A percentile compares a stretch with the other conserved stretches of the same genome.
phyloP scores from a whole-genome alignment of 2,113 vertebrate genomes.

The Donacobius atricapilla region DNA sequence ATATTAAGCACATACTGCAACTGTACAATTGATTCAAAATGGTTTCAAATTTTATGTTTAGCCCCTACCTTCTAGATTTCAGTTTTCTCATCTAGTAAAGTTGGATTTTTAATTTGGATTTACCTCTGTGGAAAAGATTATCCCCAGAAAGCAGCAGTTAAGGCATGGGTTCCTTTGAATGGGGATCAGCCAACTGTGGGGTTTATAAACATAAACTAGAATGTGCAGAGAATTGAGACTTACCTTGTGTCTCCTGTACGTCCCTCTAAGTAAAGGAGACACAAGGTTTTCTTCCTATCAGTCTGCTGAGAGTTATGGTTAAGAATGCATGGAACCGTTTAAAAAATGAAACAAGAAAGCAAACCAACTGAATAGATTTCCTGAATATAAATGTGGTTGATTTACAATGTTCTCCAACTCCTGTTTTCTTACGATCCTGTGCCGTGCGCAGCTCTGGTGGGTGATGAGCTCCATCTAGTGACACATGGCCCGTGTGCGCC shows the following conservation, averaged over 20 bases:
- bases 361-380: neutral
- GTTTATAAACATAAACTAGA: neutral
- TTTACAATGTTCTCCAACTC: neutral
- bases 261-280: neutral
- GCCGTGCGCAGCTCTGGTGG: neutral
- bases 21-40: neutral
- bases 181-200: neutral
- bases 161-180: neutral
- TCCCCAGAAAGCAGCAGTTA: neutral
- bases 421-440: neutral
- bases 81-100: neutral
- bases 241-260: neutral
- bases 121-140: neutral
- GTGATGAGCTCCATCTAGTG: constrained; percentile 61
- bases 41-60: neutral
- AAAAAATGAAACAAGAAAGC: neutral
- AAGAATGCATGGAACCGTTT: neutral
- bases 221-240: neutral
- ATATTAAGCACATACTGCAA: neutral
- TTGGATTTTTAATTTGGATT: neutral
- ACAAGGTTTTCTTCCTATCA: too few species aligned
- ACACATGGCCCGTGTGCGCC: rapidly evolving
- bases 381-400: neutral
- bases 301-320: neutral
- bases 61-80: neutral